Conservation (phyloP, 2,113 vertebrate species). For the mouse (Mus musculus) region GRCm39 chr12:47614001-47614500, state of each 20-base stretch:
- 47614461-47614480: background rate
- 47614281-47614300: background rate
- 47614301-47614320: background rate
- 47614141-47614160: background rate
- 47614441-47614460: background rate
- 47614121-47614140: background rate
- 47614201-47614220: background rate
- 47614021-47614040: background rate
- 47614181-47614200: background rate
- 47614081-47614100: background rate
- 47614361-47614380: background rate
- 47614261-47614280: background rate
- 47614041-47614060: background rate
- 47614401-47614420: background rate
- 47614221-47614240: background rate
- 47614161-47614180: background rate
- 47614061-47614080: background rate
- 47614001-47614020: background rate
- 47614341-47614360: background rate
- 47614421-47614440: background rate
- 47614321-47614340: background rate
- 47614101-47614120: background rate
- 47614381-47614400: background rate
- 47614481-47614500: background rate
- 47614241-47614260: background rate